phyloP scores from a whole-genome alignment of 2,113 vertebrate genomes.

The Nothocercus nigrocapillus region DNA sequence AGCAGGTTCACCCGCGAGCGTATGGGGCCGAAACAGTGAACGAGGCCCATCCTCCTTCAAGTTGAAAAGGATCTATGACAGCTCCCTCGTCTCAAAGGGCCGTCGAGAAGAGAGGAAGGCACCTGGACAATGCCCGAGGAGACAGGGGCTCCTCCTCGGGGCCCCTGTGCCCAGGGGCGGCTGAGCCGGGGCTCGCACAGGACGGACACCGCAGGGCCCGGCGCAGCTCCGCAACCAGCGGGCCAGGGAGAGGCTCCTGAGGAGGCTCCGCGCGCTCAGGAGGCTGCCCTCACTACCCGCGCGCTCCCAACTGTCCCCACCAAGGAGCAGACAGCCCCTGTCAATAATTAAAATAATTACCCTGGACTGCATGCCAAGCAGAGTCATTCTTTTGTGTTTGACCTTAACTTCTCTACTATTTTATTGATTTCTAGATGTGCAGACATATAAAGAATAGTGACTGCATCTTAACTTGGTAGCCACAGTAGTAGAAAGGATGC shows the following conservation, averaged over 20 bases:
- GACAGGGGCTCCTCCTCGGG: accelerated
- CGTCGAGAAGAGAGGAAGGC: background rate
- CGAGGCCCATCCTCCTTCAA: background rate
- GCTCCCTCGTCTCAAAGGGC: background rate
- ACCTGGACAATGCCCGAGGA: accelerated
- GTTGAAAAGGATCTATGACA: background rate
- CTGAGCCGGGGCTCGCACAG: background rate
- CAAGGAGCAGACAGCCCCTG: background rate
- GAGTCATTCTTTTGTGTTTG: background rate
- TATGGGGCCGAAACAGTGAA: background rate
- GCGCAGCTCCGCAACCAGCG: background rate
- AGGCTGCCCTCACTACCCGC: background rate
- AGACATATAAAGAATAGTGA: background rate
- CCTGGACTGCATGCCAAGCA: background rate
- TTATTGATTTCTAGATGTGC: background rate
- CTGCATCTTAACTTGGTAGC: background rate
- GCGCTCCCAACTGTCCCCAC: background rate
- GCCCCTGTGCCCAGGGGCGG: background rate
- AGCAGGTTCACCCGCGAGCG: background rate
- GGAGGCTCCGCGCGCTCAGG: too few relatives aligned
- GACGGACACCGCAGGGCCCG: accelerated
- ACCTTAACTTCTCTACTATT: background rate
- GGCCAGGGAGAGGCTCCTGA: background rate
- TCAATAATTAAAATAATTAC: accelerated
- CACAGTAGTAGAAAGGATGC: background rate